These are phyloP conservation scores for Scylla paramamosain DNA, from an alignment of 1,140 invertebrate genomes.

Conservation along the genomic window DNA sequence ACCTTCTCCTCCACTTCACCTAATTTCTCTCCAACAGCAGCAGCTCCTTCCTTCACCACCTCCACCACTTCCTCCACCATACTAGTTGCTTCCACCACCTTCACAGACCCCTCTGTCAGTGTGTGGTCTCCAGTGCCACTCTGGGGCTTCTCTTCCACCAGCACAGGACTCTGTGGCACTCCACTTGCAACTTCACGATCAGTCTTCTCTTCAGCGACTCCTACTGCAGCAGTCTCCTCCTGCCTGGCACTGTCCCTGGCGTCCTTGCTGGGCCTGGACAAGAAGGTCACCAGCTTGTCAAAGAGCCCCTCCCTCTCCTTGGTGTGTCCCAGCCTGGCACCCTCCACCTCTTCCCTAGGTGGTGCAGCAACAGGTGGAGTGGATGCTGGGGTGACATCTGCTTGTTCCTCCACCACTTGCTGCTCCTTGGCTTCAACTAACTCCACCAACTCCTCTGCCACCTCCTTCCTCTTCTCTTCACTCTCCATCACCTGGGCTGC, in stretches of 20 bases:
- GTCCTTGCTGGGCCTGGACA: neutral
- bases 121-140: too few species aligned
- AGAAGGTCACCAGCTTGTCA: neutral
- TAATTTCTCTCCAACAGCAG: neutral
- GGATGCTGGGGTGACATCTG: neutral
- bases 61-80: neutral
- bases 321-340: neutral
- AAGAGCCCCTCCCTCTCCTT: constrained; percentile 26
- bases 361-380: too few species aligned
- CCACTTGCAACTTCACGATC: neutral
- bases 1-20: neutral
- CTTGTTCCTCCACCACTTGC: neutral
- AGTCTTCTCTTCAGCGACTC: neutral
- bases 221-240: neutral
- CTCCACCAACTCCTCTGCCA: constrained; percentile 5
- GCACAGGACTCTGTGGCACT: neutral
- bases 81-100: neutral
- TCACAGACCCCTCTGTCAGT: neutral
- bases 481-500: constrained; percentile 34
- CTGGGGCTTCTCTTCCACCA: neutral
- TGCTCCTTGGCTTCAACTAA: neutral
- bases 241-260: neutral
- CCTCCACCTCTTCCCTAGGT: too few species aligned
- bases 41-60: neutral
- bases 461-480: constrained; percentile 38